Conservation (phyloP, 2,797 vertebrate genomes). For the Lacerta agilis region DNA sequence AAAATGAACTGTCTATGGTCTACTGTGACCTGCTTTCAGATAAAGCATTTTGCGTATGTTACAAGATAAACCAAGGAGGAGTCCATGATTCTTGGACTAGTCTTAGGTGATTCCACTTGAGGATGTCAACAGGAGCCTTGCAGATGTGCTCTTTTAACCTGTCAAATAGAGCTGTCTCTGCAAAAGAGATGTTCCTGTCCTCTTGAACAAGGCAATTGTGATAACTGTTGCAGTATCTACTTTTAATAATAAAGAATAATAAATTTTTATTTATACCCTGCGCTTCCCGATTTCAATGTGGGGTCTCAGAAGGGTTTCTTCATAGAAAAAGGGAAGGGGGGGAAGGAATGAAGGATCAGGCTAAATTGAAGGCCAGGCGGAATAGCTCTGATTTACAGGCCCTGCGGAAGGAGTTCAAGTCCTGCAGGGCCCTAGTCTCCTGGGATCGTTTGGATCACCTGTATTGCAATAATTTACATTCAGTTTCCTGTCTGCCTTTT, state of each 20-base stretch:
- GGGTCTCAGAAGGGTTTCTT: no score
- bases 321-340: no score
- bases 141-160: not conserved
- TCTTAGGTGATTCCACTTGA: not conserved
- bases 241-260: no score
- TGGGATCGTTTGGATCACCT: not conserved
- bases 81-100: not conserved
- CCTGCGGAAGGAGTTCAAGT: no score
- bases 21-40: not conserved
- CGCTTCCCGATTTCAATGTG: no score
- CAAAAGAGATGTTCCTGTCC: not conserved
- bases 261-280: no score
- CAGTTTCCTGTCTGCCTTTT: not conserved
- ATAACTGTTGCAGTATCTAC: not conserved
- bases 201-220: not conserved
- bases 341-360: no score
- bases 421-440: no score
- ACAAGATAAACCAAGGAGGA: not conserved
- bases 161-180: not conserved
- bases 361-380: no score
- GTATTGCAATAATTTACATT: not conserved
- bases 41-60: not conserved
- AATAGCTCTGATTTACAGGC: no score
- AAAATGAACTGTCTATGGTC: not conserved
- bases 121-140: not conserved